A percentile compares a stretch with the other conserved stretches of the same genome.
Evolutionary conservation across 2,888 invertebrate species (phyloP).

Genomic region (Sipunculus nudus): DNA sequence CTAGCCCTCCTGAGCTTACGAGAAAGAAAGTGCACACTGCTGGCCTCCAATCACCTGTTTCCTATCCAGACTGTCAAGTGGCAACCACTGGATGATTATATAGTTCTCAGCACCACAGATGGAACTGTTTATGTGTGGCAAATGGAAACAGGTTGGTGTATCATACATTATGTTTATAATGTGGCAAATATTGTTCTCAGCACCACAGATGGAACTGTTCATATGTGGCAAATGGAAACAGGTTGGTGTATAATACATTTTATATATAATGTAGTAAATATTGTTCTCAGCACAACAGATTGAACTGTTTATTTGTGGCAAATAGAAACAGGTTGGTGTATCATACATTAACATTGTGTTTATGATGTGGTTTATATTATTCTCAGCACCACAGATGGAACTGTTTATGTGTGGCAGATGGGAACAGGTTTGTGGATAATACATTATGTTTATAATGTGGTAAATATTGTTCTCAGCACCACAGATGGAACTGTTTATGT

Average conservation of each 20-base stretch:
- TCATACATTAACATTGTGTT: too few species aligned
- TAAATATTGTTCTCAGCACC: too few species aligned
- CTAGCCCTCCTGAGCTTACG: constrained; percentile 91
- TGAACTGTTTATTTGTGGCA: too few species aligned
- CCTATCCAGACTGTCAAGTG: constrained; percentile 96
- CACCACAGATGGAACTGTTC: too few species aligned
- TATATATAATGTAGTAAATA: too few species aligned
- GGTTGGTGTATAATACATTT: too few species aligned
- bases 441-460: not conserved
- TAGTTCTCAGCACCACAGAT: constrained; percentile 96
- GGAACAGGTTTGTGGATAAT: constrained; percentile 77
- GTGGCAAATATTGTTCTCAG: too few species aligned
- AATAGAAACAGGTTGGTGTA: too few species aligned
- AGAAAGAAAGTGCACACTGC: constrained; percentile 92
- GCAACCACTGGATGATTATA: constrained; percentile 96
- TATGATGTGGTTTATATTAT: constrained; percentile 99
- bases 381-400: constrained; percentile 95
- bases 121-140: constrained; percentile 99
- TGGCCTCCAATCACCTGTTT: constrained; percentile 93
- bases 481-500: too few species aligned
- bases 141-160: constrained; percentile 87
- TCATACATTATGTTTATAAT: not conserved
- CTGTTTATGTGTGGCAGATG: constrained; percentile 99
- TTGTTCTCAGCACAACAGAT: too few species aligned
- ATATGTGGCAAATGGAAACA: too few species aligned